Conservation (phyloP, 2,797 vertebrate genomes). For the Gymnothorax reevesii region DNA sequence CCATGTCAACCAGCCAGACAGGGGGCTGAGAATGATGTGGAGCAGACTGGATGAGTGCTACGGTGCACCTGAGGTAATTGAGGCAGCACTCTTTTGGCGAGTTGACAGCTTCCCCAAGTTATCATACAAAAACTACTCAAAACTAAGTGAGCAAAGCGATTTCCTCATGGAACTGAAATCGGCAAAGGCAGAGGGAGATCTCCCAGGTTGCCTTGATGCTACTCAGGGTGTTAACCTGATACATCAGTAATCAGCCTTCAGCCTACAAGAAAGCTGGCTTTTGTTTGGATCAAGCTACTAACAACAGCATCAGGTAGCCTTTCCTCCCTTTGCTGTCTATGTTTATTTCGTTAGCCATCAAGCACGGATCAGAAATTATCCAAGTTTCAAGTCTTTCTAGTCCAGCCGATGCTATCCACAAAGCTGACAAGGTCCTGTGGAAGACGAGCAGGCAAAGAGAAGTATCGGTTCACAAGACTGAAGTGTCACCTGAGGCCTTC, state of each 20-base stretch:
- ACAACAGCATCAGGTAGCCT: constrained; percentile 35
- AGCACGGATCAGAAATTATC: constrained; percentile 43
- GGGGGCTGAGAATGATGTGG: too few relatives aligned
- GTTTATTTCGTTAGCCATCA: constrained; percentile 54
- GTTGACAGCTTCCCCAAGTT: too few relatives aligned
- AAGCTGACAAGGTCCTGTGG: constrained; percentile 11
- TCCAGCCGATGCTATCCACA: neutral
- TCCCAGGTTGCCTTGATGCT: too few relatives aligned
- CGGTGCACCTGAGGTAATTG: too few relatives aligned
- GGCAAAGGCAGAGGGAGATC: too few relatives aligned
- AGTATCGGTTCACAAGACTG: constrained; percentile 41
- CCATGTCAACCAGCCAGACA: too few relatives aligned
- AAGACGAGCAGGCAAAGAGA: constrained; percentile 18
- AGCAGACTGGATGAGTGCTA: too few relatives aligned
- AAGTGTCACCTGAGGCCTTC: neutral
- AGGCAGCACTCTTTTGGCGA: too few relatives aligned
- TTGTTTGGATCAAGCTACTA: constrained; percentile 36
- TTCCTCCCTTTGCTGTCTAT: constrained; percentile 42
- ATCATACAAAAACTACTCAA: too few relatives aligned
- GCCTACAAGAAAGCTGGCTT: constrained; percentile 42
- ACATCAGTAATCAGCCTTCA: constrained; percentile 15
- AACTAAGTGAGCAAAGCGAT: too few relatives aligned
- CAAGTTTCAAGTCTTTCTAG: constrained; percentile 46
- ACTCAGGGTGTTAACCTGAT: neutral
- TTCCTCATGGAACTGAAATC: too few relatives aligned